Evolutionary conservation across 2,888 invertebrate species (phyloP), one percentile per base, ranked within the genome.

Genomic region (Gastracanthus pulcherrimus): DNA sequence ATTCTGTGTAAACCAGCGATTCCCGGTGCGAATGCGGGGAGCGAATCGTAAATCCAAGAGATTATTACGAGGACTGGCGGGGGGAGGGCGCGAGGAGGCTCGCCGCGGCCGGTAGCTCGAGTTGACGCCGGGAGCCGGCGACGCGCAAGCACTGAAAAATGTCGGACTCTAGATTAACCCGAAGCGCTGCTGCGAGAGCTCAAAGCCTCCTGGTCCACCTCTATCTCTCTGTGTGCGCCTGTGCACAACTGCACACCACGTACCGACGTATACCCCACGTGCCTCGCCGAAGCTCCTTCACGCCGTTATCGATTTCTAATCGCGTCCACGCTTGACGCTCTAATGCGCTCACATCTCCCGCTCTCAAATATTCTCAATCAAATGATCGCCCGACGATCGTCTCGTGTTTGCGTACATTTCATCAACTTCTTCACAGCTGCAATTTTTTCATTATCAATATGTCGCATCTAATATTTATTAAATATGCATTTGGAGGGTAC

Each of bases 21-120:
- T 38, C 36, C n/a, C 45, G 60, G 3, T 45, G 41, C n/a, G 9
- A 1, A 2, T n/a, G 29, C 7, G 13, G 0, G 26, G n/a, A 31
- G 29, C 23, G 64, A 64, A 31, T 75, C 64, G 48, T 36, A 75
- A 75, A 75, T 48, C 64, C 51, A 23, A 16, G 34, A 48, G 58
- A 48, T 66, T 76, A 48, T 38, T 66, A 66, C 36, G 29, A n/a
- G 23, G 31, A 31, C 48, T 48, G 11, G 16, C n/a, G 38, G 23
- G 58, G 26, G 36, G 1, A 6, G 11, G 9, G 26, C n/a, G n/a
- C 2, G 7, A n/a, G 4, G 23, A 45, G 41, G 16, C 16, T 11
- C 41, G 41, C 16, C n/a, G 26, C 23, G 41, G 23, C 3, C 41
- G 66, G 48, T 2, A 4, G 1, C 7, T 19, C 31, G 48, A 69